Evolutionary conservation across 2,797 vertebrate genomes (phyloP).

Genomic region (Pangasius djambal): DNA sequence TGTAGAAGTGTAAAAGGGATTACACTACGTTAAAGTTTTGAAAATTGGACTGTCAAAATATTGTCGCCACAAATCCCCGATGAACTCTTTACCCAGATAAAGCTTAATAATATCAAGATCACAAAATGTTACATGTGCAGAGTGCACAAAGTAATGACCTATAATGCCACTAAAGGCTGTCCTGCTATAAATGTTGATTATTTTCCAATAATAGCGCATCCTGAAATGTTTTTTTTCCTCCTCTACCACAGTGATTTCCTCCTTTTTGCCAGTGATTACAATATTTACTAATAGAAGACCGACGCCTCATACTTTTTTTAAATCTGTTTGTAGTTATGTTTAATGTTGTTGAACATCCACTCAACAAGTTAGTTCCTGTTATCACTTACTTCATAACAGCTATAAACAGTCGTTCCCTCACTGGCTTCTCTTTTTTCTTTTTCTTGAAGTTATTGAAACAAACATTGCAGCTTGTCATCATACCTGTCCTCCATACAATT

Average conservation of each 20-base stretch:
- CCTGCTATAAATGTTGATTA: not conserved
- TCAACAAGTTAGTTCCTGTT: not conserved
- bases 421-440: not conserved
- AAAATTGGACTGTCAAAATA: not conserved
- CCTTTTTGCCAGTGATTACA: not conserved
- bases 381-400: not conserved
- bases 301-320: not conserved
- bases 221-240: not conserved
- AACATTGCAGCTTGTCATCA: not conserved
- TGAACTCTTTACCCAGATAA: not conserved
- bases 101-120: not conserved
- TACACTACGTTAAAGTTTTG: not conserved
- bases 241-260: not conserved
- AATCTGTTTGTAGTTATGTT: not conserved
- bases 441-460: not conserved
- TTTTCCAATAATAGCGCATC: not conserved
- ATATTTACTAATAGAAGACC: not conserved
- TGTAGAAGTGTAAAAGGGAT: not conserved
- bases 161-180: not conserved
- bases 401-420: not conserved
- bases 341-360: not conserved
- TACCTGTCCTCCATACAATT: not conserved
- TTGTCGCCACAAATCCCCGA: not conserved
- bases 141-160: not conserved
- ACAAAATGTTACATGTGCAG: not conserved